Percentiles rank a stretch among this genome's conserved stretches.
Conservation (phyloP, 2,113 vertebrate genomes). For the Entomyzon cyanotis region DNA sequence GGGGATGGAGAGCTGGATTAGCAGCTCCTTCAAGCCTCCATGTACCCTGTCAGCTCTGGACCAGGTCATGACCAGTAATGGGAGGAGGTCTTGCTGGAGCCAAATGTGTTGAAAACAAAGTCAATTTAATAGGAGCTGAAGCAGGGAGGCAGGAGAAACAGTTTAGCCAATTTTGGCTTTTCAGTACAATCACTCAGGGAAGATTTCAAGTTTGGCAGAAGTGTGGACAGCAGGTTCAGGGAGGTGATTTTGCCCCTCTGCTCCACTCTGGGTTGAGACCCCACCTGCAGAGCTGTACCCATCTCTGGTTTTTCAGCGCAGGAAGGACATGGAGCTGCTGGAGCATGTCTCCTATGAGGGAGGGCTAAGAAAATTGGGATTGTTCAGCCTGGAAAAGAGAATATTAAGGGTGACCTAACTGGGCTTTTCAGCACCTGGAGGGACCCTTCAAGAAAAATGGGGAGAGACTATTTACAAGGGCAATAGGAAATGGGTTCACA, state of each 20-base stretch:
- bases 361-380: not conserved
- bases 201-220: not conserved
- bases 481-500: not conserved
- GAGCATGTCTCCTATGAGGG: no score
- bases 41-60: conserved; percentile 23
- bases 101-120: not conserved
- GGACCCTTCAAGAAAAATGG: not conserved
- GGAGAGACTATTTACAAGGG: not conserved
- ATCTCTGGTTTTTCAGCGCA: not conserved
- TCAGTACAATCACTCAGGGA: not conserved
- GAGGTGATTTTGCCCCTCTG: not conserved
- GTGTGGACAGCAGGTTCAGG: not conserved
- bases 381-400: not conserved
- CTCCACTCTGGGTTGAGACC: no score
- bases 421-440: not conserved
- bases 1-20: not conserved
- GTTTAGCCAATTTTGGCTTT: not conserved
- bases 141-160: not conserved
- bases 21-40: not conserved
- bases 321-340: no score
- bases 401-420: not conserved
- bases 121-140: not conserved
- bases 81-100: not conserved
- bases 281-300: not conserved
- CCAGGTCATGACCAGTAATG: conserved; percentile 30